These are phyloP conservation scores for Melanotaenia nigrans DNA, from an alignment of 2,797 vertebrate species.

Conservation along the genomic window DNA sequence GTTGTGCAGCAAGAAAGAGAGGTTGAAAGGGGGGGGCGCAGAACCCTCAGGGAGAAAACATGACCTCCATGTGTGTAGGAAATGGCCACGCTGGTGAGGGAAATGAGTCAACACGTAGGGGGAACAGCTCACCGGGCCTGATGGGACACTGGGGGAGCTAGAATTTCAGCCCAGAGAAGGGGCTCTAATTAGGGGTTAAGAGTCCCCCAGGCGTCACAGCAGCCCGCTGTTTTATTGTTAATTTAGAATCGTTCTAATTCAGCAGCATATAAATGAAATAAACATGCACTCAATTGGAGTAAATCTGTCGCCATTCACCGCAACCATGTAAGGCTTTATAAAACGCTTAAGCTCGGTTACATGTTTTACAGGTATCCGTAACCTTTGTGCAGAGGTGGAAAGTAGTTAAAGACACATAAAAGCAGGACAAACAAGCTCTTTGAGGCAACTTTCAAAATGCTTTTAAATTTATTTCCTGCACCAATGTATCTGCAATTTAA, in stretches of 20 bases:
- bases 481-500: conserved; percentile 26
- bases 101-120: conserved; percentile 92
- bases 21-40: conserved; percentile 32
- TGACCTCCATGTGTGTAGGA: conserved; percentile 90
- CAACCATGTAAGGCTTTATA: conserved; percentile 41
- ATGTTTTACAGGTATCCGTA: conserved; percentile 28
- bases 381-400: conserved; percentile 28
- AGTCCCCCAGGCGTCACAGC: conserved; percentile 90
- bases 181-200: conserved; percentile 96
- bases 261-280: conserved; percentile 77
- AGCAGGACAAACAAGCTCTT: conserved; percentile 19
- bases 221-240: conserved; percentile 86
- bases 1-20: conserved; percentile 55
- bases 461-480: conserved; percentile 11
- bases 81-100: conserved; percentile 91
- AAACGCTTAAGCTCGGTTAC: conserved; percentile 34
- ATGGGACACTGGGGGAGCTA: conserved; percentile 87
- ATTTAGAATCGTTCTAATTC: conserved; percentile 82
- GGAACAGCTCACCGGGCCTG: conserved; percentile 87
- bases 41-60: conserved; percentile 87
- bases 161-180: conserved; percentile 91
- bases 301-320: conserved; percentile 64
- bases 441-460: conserved; percentile 14
- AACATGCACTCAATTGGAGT: conserved; percentile 71
- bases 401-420: conserved; percentile 24